These are phyloP conservation scores for Laodelphax striatellus DNA, from an alignment of 1,140 invertebrate genomes.

Conservation along the genomic window DNA sequence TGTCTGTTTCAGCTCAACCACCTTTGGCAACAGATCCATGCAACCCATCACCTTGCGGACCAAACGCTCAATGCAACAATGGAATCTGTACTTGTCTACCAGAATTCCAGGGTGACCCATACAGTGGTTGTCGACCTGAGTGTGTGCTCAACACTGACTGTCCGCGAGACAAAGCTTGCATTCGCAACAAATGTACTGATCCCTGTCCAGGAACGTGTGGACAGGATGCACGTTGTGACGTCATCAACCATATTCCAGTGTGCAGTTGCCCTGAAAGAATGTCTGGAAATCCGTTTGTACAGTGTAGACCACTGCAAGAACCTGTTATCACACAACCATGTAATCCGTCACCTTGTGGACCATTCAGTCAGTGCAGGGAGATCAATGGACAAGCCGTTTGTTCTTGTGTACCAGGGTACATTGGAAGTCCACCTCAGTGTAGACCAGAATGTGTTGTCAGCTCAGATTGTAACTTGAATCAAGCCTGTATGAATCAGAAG, in stretches of 20 bases:
- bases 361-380: slow-evolving; percentile 39
- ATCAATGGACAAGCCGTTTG: slow-evolving; percentile 38
- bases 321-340: slow-evolving; percentile 28
- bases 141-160: slow-evolving; percentile 61
- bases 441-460: slow-evolving; percentile 38
- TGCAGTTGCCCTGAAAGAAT: slow-evolving; percentile 34
- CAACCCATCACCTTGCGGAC: slow-evolving; percentile 53
- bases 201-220: slow-evolving; percentile 38
- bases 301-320: slow-evolving; percentile 18
- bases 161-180: slow-evolving; percentile 54
- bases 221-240: slow-evolving; percentile 30
- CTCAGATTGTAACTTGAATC: slow-evolving; percentile 34
- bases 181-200: slow-evolving; percentile 59
- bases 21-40: slow-evolving; percentile 20
- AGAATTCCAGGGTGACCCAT: slow-evolving; percentile 59
- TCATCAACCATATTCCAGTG: slow-evolving; percentile 30
- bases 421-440: slow-evolving; percentile 39
- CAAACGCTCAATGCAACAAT: slow-evolving; percentile 47
- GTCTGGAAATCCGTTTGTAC: slow-evolving; percentile 33
- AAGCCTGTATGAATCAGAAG: slow-evolving; percentile 38
- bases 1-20: slow-evolving; percentile 33
- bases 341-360: slow-evolving; percentile 40
- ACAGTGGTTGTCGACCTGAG: slow-evolving; percentile 55
- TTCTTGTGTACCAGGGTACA: slow-evolving; percentile 36
- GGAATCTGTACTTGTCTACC: slow-evolving; percentile 55